Percentiles rank a stretch among this genome's conserved stretches.
Conservation (phyloP, 2,797 vertebrate genomes). For the Notolepis coatsorum region DNA sequence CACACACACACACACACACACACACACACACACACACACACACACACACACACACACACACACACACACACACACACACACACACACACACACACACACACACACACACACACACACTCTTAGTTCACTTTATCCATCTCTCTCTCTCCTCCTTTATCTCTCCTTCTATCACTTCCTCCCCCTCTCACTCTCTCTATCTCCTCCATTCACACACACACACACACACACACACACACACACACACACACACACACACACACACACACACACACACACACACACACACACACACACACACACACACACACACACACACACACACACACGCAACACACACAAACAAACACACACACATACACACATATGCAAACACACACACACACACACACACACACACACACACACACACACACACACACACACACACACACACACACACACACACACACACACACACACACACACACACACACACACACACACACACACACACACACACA, state of each 20-base stretch:
- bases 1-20: background rate
- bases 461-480: background rate
- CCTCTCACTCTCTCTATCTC: background rate
- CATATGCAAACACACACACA: background rate
- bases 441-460: background rate
- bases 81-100: background rate
- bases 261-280: background rate
- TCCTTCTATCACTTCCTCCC: background rate
- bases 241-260: too few species aligned
- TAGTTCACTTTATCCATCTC: background rate
- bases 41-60: too few species aligned
- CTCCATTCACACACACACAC: background rate
- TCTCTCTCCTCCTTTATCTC: background rate
- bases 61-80: background rate
- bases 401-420: background rate
- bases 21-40: background rate
- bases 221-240: too few species aligned
- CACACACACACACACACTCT: background rate
- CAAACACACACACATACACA: background rate
- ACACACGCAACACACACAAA: background rate
- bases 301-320: background rate
- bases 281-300: background rate
- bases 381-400: background rate
- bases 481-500: background rate
- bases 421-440: constrained; percentile 4